Conservation (phyloP, 37 sponge, comb jelly and placozoan genomes). For the Halisarca cf. caerulea region DNA sequence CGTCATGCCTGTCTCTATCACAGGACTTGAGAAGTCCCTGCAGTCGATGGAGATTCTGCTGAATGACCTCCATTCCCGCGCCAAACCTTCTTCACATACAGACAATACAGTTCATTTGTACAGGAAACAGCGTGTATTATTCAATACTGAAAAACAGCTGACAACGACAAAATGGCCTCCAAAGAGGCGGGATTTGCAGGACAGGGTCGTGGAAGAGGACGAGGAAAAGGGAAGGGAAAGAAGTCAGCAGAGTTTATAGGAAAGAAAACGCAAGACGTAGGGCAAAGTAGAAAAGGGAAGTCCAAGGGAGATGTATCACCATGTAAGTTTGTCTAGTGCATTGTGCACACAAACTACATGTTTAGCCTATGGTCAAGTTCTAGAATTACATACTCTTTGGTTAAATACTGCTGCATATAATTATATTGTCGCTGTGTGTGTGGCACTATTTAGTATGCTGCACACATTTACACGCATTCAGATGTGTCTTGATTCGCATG, state of each 20-base stretch:
- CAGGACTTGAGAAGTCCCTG: neutral
- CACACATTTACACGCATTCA: too few species aligned
- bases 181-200: neutral
- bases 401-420: too few species aligned
- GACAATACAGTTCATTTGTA: too few species aligned
- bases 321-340: slow-evolving; percentile 2
- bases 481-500: too few species aligned
- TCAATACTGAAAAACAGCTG: neutral
- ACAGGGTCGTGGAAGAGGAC: neutral
- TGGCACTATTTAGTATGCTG: too few species aligned
- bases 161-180: neutral
- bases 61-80: slow-evolving; percentile 12
- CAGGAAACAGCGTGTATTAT: too few species aligned
- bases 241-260: neutral
- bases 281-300: neutral
- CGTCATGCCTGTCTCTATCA: neutral
- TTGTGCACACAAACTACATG: too few species aligned
- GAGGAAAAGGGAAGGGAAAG: neutral
- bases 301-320: neutral
- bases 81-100: neutral
- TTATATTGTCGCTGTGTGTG: too few species aligned
- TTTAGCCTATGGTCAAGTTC: too few species aligned
- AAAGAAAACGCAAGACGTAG: neutral
- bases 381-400: too few species aligned
- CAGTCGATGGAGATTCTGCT: slow-evolving; percentile 6